phyloP scores from a whole-genome alignment of 2,113 vertebrate species.

The Eulacestoma nigropectus region DNA sequence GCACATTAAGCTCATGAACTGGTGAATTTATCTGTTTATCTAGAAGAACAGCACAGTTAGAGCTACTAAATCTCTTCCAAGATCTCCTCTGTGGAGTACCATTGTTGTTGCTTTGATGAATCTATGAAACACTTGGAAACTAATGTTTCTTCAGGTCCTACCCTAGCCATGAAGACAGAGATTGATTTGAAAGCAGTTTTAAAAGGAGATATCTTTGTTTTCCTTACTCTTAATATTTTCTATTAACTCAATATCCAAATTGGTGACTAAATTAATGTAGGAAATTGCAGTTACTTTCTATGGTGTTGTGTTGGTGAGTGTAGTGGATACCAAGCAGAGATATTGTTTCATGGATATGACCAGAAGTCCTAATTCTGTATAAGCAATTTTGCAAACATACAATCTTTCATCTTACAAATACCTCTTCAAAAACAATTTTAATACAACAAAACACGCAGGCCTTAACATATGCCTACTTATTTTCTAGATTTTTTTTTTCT shows the following conservation, averaged over 20 bases:
- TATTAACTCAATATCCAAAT: background rate
- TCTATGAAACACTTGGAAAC: background rate
- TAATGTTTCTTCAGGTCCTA: background rate
- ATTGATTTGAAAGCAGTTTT: background rate
- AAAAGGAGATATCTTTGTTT: background rate
- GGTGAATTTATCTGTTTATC: conserved; percentile 3
- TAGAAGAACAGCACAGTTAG: background rate
- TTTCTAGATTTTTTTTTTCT: background rate
- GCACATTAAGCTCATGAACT: conserved; percentile 3
- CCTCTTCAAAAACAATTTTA: background rate
- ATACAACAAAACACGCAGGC: background rate
- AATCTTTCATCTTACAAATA: background rate
- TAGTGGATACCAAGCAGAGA: background rate
- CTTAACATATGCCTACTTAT: background rate
- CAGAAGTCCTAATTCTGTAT: background rate
- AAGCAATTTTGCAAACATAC: background rate
- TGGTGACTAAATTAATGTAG: background rate
- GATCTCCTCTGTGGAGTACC: background rate
- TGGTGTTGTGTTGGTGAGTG: fast-evolving
- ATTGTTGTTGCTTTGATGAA: background rate
- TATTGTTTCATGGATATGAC: background rate
- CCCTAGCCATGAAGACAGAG: background rate
- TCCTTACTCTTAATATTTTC: background rate
- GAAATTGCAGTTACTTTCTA: background rate
- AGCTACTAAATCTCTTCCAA: background rate